Conservation (phyloP, 1,140 invertebrate species). For the Drosophila nasuta region DNA sequence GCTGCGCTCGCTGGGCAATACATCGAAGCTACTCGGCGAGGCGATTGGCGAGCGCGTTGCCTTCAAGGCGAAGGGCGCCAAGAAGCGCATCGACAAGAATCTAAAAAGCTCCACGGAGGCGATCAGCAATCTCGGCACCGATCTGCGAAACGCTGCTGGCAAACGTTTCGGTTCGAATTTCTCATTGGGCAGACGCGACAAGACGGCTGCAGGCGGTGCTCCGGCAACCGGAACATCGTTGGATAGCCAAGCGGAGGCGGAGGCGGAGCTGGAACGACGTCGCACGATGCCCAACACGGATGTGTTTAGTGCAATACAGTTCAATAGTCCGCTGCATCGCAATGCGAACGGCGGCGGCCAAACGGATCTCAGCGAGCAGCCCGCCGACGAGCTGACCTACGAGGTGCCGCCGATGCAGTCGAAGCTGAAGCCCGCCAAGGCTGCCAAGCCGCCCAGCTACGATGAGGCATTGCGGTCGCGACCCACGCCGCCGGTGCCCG, state of each 20-base stretch:
- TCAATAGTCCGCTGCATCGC: constrained; percentile 76
- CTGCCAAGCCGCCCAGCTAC: constrained; percentile 61
- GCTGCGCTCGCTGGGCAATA: constrained; percentile 75
- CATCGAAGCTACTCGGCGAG: constrained; percentile 79
- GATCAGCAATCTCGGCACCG: constrained; percentile 67
- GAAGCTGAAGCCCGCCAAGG: constrained; percentile 17
- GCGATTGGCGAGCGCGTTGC: constrained; percentile 79
- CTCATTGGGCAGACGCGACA: constrained; percentile 57
- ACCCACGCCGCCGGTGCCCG: constrained; percentile 38
- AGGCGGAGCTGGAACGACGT: constrained; percentile 58
- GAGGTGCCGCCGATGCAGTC: constrained; percentile 64
- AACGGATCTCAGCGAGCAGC: constrained; percentile 48
- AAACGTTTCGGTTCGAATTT: constrained; percentile 73
- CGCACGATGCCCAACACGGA: constrained; percentile 79
- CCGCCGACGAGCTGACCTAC: constrained; percentile 54
- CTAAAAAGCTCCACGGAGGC: constrained; percentile 73
- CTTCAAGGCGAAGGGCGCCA: constrained; percentile 73
- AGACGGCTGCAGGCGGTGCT: constrained; percentile 7
- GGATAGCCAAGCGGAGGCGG: neutral
- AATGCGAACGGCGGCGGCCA: constrained; percentile 50
- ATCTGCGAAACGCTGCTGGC: constrained; percentile 71
- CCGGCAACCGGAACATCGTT: neutral
- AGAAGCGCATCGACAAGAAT: constrained; percentile 78
- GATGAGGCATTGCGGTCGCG: constrained; percentile 59
- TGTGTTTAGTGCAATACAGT: constrained; percentile 76